Conservation (phyloP, 2,888 invertebrate species). For the Drosophila phalerata region DNA sequence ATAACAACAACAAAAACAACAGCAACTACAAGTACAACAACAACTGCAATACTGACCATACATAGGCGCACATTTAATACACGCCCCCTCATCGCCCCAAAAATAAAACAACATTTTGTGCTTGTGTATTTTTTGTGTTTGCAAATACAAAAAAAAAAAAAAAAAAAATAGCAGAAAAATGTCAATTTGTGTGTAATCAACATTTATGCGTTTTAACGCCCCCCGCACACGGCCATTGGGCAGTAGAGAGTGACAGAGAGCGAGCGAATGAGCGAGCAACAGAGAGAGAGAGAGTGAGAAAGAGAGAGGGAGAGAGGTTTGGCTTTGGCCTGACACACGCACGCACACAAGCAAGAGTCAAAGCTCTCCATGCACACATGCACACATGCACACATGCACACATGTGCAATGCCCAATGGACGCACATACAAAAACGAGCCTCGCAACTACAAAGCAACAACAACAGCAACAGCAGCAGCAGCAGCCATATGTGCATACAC, state of each 20-base stretch:
- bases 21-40: constrained; percentile 35
- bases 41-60: constrained; percentile 48
- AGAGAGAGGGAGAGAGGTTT: constrained; percentile 51
- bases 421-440: constrained; percentile 65
- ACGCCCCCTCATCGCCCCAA: constrained; percentile 46
- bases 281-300: constrained; percentile 22
- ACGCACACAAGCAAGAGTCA: constrained; percentile 30
- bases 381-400: constrained; percentile 18
- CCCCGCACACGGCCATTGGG: constrained; percentile 61
- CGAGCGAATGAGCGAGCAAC: constrained; percentile 21
- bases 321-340: constrained; percentile 52
- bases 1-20: constrained; percentile 25
- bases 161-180: constrained; percentile 36
- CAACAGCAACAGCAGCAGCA: constrained; percentile 51
- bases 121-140: neutral
- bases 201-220: constrained; percentile 77
- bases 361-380: constrained; percentile 21
- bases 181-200: constrained; percentile 76
- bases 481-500: constrained; percentile 59
- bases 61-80: constrained; percentile 59
- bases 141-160: too few species aligned
- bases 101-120: constrained; percentile 16
- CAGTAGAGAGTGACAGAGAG: constrained; percentile 23
- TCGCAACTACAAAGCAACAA: constrained; percentile 53
- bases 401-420: constrained; percentile 78